These are phyloP conservation scores for Xenentodon cancila DNA, from an alignment of 2,797 vertebrate genomes.

Conservation along the genomic window DNA sequence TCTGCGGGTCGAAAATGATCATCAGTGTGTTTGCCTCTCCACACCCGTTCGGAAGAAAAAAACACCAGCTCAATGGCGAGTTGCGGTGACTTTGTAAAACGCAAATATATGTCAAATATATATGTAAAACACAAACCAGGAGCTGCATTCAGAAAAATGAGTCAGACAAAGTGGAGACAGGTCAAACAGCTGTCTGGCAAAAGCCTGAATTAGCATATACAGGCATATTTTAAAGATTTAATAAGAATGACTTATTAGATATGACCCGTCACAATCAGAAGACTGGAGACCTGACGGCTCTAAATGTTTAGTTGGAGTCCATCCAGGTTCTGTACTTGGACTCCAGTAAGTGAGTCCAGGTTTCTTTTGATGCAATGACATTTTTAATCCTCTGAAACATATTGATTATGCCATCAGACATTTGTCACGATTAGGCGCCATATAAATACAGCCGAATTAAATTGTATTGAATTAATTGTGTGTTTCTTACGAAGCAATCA, in stretches of 20 bases:
- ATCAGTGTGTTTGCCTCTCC: background rate
- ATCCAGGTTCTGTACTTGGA: no score
- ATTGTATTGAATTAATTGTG: no score
- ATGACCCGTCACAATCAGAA: background rate
- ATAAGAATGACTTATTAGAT: background rate
- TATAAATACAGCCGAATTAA: no score
- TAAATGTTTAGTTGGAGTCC: slow-evolving; percentile 21
- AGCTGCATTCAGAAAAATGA: slow-evolving; percentile 25
- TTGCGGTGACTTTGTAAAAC: slow-evolving; percentile 5
- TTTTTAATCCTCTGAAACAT: no score
- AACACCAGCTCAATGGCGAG: slow-evolving; percentile 4
- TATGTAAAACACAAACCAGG: no score
- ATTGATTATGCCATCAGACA: no score
- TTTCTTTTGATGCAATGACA: no score
- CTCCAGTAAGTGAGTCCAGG: no score
- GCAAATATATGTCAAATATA: no score
- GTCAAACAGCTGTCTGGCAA: slow-evolving; percentile 27
- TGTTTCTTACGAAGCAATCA: no score
- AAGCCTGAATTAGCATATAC: slow-evolving; percentile 7
- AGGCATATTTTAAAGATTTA: slow-evolving; percentile 18
- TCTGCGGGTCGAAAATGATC: slow-evolving; percentile 26
- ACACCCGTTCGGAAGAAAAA: slow-evolving; percentile 17
- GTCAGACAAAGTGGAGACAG: slow-evolving; percentile 38
- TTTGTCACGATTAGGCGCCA: no score
- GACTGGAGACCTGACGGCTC: background rate